phyloP scores from a whole-genome alignment of 2,113 vertebrate species.

The Malurus cyaneus region DNA sequence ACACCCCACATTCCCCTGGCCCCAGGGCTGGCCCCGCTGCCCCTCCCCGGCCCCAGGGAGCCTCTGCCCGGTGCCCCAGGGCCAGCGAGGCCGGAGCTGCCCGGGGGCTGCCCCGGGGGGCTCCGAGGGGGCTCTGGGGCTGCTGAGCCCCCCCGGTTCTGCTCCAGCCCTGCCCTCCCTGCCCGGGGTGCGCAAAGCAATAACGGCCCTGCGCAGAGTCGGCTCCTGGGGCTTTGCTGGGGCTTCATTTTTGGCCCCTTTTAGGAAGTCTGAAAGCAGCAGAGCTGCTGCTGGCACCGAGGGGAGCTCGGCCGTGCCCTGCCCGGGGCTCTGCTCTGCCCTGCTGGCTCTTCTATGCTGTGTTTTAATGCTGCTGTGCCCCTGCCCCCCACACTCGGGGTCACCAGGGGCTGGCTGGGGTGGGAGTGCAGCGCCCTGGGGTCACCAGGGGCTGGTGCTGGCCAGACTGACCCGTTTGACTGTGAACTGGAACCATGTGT shows the following conservation, averaged over 20 bases:
- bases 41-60: background rate
- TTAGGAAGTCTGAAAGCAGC: background rate
- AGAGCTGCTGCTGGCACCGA: background rate
- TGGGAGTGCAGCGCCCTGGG: background rate
- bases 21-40: background rate
- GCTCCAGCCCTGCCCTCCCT: background rate
- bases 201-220: background rate
- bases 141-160: background rate
- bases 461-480: background rate
- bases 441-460: background rate
- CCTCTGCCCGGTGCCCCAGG: background rate
- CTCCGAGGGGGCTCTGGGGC: background rate
- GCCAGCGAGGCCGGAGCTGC: background rate
- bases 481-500: background rate
- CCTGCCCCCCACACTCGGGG: rapidly evolving
- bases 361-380: background rate
- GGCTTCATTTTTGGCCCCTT: background rate
- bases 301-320: background rate
- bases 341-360: background rate
- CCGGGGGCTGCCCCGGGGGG: background rate
- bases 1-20: rapidly evolving
- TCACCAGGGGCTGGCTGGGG: background rate
- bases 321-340: background rate
- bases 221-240: background rate
- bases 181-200: background rate